Evolutionary conservation across 2,113 vertebrate species (phyloP), one percentile per base, ranked within the genome.

Genomic region (Asarcornis scutulata): DNA sequence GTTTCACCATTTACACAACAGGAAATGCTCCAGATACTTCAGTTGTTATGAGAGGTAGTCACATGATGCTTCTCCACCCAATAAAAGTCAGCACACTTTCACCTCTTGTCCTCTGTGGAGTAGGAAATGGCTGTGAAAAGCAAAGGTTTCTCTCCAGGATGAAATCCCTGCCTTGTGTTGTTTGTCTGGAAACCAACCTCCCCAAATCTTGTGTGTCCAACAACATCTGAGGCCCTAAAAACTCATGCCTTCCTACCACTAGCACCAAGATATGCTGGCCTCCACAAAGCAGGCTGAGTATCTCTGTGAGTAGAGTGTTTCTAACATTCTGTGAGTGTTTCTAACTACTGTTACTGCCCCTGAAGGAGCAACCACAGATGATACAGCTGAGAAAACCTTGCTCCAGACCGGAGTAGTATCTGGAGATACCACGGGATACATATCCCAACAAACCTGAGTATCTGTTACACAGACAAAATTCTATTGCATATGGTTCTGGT

Each of bases 11-110:
- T 71, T 60, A 34, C 17, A 31, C 9, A 42, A 52, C 27, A 69
- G 15, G 7, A 72, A 17, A 7, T 44, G 32, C 9, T 68, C 36
- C 66, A 58, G 29, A 27, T 50, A 29, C 4, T 64, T 40, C 23
- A 13, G 34, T 67, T 31, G 23, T 67, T 1, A 0, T 17, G 46
- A 62, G 17, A 73, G 20, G 21, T 36, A 36, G 38, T 20, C 29
- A 48, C 7, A 36, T 2, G 17, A 23, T 46, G 64, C 31, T 46
- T 46, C 64, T n/a, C 27, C 62, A 85, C 14, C 12, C 55, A 40
- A 26, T 4, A 14, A 21, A 63, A 32, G 6, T 13, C 38, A 20
- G 44, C 3, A 8, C 0, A 0, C 11, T 66, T 25, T 18, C 26
- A 13, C 26, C 18, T 79, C 42, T 80, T 64, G n/a, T 21, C 3